Base-by-base conservation (phyloP, 2,797 vertebrate species). In the Spheniscus humboldti region DNA sequence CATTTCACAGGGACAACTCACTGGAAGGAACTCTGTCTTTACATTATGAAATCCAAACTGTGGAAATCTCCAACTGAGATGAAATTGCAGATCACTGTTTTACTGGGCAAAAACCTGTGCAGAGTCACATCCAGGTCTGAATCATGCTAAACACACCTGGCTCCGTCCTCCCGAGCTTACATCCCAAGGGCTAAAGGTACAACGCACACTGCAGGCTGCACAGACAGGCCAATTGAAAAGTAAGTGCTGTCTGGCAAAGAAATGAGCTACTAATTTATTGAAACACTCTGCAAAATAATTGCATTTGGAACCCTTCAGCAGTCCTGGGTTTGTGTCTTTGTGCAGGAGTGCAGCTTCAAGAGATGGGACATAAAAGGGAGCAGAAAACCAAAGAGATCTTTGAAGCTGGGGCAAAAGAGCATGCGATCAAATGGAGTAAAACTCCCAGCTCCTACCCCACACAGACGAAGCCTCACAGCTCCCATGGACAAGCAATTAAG, bases 361-460 rank as follows among this genome's bases (percentile, higher is more conserved):
- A 80, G 81, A 91, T 45, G 28, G 74, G 81, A 92, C 72, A 82
- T 91, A 85, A 92, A 96, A 96, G 60, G 59, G 48, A 88, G 78
- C 5, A 14, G 81, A 53, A 90, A 88, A 93, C 71, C 52, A 92
- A 89, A 85, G 84, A 48, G 47, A 94, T 74, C 80, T 94, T 87
- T 94, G 95, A 95, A 94, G 91, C 33, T 25, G 47, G 56, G 30
- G 56, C 31, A 79, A 64, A 47, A 78, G 82, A 90, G 66, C 31
- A 24, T 3, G 1, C 0, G 0, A 81, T 84, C 57, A 81, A 95
- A 84, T 0, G 0, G 47, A 91, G 24, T 5, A 5, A 35, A 90
- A 59, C 52, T 69, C 66, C 41, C 86, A 64, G 57, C 72, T 76
- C 60, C 78, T 57, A 10, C 20, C 15, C 19, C n/a, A 30, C 0